Percentiles rank a stretch among this genome's conserved stretches.
Evolutionary conservation across 2,888 invertebrate species (phyloP).

Genomic region (Atrina japonica): DNA sequence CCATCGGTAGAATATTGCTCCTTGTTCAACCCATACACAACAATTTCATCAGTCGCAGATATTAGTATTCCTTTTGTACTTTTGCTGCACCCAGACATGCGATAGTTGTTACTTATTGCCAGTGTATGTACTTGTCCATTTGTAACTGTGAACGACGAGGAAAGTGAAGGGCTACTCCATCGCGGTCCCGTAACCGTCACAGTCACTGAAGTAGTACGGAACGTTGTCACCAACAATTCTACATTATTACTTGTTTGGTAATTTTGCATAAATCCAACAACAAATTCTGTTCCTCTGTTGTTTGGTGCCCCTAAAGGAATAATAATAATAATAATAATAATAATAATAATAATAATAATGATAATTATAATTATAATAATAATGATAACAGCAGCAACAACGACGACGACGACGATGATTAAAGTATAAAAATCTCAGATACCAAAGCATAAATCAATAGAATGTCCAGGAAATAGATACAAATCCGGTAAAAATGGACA

Average conservation of each 20-base stretch:
- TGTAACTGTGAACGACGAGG: constrained; percentile 49
- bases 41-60: constrained; percentile 53
- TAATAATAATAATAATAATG: not conserved
- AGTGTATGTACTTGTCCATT: constrained; percentile 54
- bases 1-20: constrained; percentile 61
- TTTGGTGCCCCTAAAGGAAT: constrained; percentile 42
- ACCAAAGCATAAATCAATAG: too few species aligned
- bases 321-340: not conserved
- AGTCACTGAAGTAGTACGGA: constrained; percentile 45
- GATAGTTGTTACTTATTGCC: constrained; percentile 37
- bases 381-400: too few species aligned
- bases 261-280: constrained; percentile 43
- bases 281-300: constrained; percentile 38
- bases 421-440: too few species aligned
- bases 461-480: too few species aligned
- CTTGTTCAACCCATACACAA: constrained; percentile 57
- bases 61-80: constrained; percentile 53
- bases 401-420: too few species aligned
- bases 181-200: constrained; percentile 54
- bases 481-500: too few species aligned
- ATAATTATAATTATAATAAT: too few species aligned
- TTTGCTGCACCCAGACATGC: constrained; percentile 49
- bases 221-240: constrained; percentile 58
- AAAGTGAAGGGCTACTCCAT: constrained; percentile 49
- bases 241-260: constrained; percentile 25